These are phyloP conservation scores for Myotis vivesi DNA, from an alignment of 2,797 vertebrate species.

Conservation along the genomic window DNA sequence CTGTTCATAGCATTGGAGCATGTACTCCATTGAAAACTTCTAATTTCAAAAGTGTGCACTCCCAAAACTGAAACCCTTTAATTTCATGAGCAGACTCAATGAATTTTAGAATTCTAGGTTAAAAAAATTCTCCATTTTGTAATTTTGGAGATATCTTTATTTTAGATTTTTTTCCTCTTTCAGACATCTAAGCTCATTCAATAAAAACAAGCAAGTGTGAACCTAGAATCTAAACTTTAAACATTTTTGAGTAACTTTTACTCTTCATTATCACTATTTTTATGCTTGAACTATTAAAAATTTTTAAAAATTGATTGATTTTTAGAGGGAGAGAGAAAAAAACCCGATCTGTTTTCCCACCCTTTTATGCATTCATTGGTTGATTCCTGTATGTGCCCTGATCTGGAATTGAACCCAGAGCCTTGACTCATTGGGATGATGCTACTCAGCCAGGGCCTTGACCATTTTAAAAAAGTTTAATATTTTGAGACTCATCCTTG, in stretches of 20 bases:
- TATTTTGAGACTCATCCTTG: neutral
- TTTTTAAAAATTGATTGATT: neutral
- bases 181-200: neutral
- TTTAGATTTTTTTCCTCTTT: neutral
- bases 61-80: neutral
- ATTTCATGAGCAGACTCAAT: neutral
- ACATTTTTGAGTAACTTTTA: neutral
- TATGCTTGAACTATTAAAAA: neutral
- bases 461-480: neutral
- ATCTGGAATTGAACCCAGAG: neutral
- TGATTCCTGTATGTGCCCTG: neutral
- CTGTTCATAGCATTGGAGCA: neutral
- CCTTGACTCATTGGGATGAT: neutral
- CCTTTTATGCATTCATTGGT: neutral
- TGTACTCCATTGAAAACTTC: neutral
- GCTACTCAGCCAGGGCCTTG: neutral
- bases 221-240: neutral
- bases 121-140: neutral
- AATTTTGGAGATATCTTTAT: neutral
- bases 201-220: neutral
- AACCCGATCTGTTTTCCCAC: neutral
- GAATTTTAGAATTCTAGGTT: neutral
- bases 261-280: neutral
- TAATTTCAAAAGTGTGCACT: neutral
- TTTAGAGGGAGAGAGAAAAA: neutral